These are phyloP conservation scores for Pseudomyrmex pallidus DNA, from an alignment of 1,140 invertebrate genomes.

Conservation along the genomic window DNA sequence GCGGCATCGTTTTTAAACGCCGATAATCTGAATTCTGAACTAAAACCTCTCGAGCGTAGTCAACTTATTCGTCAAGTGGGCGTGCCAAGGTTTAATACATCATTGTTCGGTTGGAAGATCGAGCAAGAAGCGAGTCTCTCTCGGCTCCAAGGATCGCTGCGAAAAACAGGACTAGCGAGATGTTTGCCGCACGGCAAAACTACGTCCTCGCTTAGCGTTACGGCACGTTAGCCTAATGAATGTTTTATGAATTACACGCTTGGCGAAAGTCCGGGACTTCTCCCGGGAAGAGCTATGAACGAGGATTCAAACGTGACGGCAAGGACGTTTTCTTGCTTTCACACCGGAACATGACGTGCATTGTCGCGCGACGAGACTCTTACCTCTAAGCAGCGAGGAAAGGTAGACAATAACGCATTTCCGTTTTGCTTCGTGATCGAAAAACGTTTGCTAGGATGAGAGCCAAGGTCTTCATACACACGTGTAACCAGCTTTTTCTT, in stretches of 20 bases:
- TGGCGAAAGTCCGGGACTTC: conserved; percentile 19
- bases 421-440: conserved; percentile 47
- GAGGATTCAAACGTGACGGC: conserved; percentile 40
- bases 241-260: conserved; percentile 54
- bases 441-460: conserved; percentile 5
- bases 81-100: conserved; percentile 24
- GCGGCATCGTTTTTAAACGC: background rate
- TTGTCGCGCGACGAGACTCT: conserved; percentile 31
- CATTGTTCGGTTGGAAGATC: conserved; percentile 13
- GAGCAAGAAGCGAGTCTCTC: background rate
- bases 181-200: conserved; percentile 22
- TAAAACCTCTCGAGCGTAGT: conserved; percentile 17
- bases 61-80: conserved; percentile 38
- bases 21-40: background rate
- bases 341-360: background rate
- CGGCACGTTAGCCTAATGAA: conserved; percentile 39
- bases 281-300: conserved; percentile 9
- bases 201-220: conserved; percentile 3
- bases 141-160: background rate
- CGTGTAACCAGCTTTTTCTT: conserved; percentile 11
- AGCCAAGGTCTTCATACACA: background rate
- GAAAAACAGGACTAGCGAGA: conserved; percentile 32
- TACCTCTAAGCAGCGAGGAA: background rate
- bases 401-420: conserved; percentile 43
- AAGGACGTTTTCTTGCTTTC: conserved; percentile 26